A percentile compares a stretch with the other conserved stretches of the same genome.
Evolutionary conservation across 1,140 invertebrate genomes (phyloP).

Genomic region (Papilio aristodemus): DNA sequence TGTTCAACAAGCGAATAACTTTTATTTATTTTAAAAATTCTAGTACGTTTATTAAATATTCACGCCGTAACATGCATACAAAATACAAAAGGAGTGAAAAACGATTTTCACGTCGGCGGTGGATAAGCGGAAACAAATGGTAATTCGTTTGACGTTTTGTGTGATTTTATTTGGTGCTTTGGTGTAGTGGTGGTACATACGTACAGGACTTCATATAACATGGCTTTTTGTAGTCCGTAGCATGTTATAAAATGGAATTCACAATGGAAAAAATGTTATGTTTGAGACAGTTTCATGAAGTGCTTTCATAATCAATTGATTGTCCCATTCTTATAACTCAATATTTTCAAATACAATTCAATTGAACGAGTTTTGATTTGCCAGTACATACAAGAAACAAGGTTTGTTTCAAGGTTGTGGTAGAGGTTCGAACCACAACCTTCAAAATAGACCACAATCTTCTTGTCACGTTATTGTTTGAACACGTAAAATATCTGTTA

Average conservation of each 20-base stretch:
- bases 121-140: constrained; percentile 20
- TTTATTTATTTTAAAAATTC: not conserved
- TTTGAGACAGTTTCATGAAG: not conserved
- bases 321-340: not conserved
- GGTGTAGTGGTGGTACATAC: not conserved
- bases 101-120: constrained; percentile 17
- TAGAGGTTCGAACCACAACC: not conserved
- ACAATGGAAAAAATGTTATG: not conserved
- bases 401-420: not conserved
- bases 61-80: constrained; percentile 9
- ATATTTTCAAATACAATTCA: no score
- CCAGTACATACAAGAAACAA: not conserved
- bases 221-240: not conserved
- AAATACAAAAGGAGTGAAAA: constrained; percentile 21
- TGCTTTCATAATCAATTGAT: not conserved
- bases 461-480: no score
- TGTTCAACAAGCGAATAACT: not conserved
- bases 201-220: not conserved
- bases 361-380: no score
- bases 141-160: constrained; percentile 21
- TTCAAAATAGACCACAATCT: no score
- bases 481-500: no score
- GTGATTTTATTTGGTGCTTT: constrained; percentile 6
- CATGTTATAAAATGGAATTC: not conserved
- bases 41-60: constrained; percentile 15